phyloP scores from a whole-genome alignment of 2,888 invertebrate species.

The Notodonta dromedarius region DNA sequence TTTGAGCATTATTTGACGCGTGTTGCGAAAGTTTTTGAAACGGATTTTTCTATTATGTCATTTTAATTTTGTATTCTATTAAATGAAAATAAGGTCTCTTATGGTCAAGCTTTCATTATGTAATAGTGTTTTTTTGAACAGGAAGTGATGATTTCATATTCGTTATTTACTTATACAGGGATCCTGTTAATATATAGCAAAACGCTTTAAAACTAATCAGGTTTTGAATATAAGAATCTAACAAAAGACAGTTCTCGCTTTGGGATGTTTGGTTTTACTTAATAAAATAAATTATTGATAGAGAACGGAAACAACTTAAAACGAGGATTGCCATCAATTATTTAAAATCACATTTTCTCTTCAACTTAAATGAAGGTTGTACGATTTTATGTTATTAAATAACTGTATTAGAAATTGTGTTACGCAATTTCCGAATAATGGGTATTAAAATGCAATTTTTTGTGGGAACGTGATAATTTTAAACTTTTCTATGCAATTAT shows the following conservation, averaged over 20 bases:
- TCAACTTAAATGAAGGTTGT: slow-evolving; percentile 31
- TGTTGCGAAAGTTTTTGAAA: neutral
- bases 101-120: neutral
- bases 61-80: neutral
- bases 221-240: no score
- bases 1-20: no score
- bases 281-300: no score
- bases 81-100: neutral
- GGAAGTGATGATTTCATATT: no score
- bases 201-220: no score
- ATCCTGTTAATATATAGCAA: no score
- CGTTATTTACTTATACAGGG: no score
- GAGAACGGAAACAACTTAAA: no score
- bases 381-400: slow-evolving; percentile 24
- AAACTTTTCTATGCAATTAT: slow-evolving; percentile 52
- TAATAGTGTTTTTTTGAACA: neutral
- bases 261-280: no score
- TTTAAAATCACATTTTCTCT: neutral
- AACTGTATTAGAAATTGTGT: slow-evolving; percentile 27
- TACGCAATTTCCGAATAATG: slow-evolving; percentile 33
- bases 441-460: slow-evolving; percentile 37
- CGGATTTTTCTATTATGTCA: neutral
- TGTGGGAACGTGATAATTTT: slow-evolving; percentile 31
- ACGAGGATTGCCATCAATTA: neutral
- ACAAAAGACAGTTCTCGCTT: no score